phyloP scores from a whole-genome alignment of 2,888 invertebrate species.

The Yponomeuta sedellus region DNA sequence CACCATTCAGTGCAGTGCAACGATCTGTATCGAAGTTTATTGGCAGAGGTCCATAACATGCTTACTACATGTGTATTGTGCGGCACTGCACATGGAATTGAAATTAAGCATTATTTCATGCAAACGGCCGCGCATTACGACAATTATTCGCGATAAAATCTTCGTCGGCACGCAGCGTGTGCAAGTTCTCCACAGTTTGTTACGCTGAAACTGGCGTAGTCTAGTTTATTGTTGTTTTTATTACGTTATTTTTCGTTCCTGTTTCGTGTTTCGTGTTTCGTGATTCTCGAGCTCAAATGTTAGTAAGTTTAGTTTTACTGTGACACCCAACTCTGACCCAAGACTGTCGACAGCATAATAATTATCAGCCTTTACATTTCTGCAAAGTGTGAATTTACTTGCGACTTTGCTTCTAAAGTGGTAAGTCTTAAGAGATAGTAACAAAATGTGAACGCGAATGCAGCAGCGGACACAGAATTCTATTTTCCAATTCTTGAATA shows the following conservation, averaged over 20 bases:
- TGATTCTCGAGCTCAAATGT: too few species aligned
- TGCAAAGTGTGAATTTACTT: too few species aligned
- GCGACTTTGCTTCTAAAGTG: too few species aligned
- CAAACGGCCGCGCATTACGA: constrained; percentile 53
- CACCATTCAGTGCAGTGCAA: constrained; percentile 15
- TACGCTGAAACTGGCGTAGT: constrained; percentile 36
- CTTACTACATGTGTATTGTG: constrained; percentile 49
- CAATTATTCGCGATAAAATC: constrained; percentile 56
- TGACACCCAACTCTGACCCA: too few species aligned
- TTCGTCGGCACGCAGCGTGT: constrained; percentile 33
- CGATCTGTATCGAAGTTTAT: constrained; percentile 54
- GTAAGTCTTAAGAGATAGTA: too few species aligned
- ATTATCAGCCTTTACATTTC: too few species aligned
- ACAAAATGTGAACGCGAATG: too few species aligned
- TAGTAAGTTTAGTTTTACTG: too few species aligned
- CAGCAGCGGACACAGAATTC: too few species aligned
- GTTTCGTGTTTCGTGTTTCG: neutral
- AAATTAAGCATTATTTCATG: constrained; percentile 71
- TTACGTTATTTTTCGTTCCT: constrained; percentile 13
- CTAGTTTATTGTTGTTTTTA: constrained; percentile 25
- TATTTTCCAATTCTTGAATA: too few species aligned
- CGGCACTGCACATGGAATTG: constrained; percentile 55
- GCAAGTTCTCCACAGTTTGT: constrained; percentile 34
- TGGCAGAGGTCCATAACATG: constrained; percentile 54
- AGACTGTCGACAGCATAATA: too few species aligned